Conservation (phyloP, 2,888 invertebrate species). For the Tipula confusa region DNA sequence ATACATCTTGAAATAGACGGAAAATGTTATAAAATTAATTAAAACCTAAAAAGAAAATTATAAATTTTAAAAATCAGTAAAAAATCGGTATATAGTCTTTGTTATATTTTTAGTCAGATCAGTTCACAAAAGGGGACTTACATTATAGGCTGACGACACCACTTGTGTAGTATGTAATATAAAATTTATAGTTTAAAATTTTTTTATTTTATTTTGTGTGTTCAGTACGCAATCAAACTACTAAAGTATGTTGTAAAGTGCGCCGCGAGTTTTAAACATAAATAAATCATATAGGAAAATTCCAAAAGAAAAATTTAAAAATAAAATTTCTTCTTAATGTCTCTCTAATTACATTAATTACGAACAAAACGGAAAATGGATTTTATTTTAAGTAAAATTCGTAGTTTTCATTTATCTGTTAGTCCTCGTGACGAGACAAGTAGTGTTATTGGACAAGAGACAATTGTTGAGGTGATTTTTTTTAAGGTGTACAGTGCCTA, state of each 20-base stretch:
- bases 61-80: not conserved
- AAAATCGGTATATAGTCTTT: not conserved
- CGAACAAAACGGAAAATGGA: not conserved
- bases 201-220: not conserved
- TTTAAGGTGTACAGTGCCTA: not conserved
- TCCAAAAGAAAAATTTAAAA: constrained; percentile 13
- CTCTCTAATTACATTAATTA: not conserved
- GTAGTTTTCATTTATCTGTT: constrained; percentile 16
- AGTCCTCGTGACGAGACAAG: not conserved
- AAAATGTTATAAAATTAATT: not conserved
- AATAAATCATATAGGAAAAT: not conserved
- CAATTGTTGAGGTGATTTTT: constrained; percentile 1
- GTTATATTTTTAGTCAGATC: constrained; percentile 9
- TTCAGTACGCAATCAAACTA: not conserved
- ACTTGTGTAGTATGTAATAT: not conserved
- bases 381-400: constrained; percentile 28
- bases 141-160: not conserved
- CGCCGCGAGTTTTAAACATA: not conserved
- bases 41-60: not conserved
- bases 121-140: not conserved
- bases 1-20: not conserved
- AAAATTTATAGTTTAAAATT: not conserved
- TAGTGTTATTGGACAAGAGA: not conserved
- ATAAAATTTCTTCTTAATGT: not conserved
- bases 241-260: not conserved